Base-by-base conservation (phyloP, 1,140 invertebrate species). In the Lasioglossum albipes region DNA sequence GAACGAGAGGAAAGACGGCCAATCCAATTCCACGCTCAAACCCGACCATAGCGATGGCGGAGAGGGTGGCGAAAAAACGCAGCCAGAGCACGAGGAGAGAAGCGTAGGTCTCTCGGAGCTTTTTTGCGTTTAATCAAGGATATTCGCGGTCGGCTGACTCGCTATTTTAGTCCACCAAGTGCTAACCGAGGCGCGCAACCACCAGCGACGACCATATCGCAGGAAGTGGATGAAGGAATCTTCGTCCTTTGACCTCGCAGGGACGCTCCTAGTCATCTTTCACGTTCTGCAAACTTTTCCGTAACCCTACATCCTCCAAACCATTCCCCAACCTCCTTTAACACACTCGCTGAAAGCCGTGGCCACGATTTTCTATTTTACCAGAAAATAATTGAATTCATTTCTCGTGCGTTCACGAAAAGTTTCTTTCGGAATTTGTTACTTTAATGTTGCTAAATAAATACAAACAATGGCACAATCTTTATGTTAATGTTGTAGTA, bases 101-200 rank as follows among this genome's bases (percentile, higher is more conserved):
- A 36, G 65, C 57, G 69, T 87, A 82, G 77, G 81, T 83, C 61
- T 72, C 73, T 72, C 73, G 75, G 54, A 74, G 71, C 81, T 87
- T 90, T 90, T 89, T 89, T 89, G 85, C 85, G 85, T 91, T 91
- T 91, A 92, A 92, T 92, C 91, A 91, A 91, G 91, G 87, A 91
- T 91, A 91, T 91, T 91, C 89, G 88, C 87, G 91, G 89, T 91
- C 85, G 88, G 84, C 86, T 91, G 87, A 79, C 81, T 82, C 83
- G 80, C 82, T 88, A 89, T 90, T 90, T 88, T 82, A 87, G 85
- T 84, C 75, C 75, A 83, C 83, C 83, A 76, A 89, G 78, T 81
- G 83, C 66, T 82, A 86, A 88, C 87, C 82, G 79, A 87, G 80
- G 85, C 84, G 85, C 73, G 84, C 86, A 86, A 85, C 84, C 83